Base-by-base conservation (phyloP, 2,797 vertebrate genomes). In the Anabas testudineus region DNA sequence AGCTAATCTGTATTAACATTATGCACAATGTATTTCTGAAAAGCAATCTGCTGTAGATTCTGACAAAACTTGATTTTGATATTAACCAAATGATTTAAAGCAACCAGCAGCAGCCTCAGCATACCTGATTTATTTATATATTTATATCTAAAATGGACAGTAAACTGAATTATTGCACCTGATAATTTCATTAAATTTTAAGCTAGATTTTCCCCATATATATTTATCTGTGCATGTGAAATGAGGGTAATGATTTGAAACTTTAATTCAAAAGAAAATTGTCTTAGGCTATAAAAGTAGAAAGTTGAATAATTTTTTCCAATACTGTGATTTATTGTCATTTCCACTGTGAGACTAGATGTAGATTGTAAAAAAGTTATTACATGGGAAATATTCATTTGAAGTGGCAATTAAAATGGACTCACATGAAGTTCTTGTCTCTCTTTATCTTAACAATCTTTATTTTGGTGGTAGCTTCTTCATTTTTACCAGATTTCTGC, bases 1-100 rank as follows among this genome's bases (percentile, higher is more conserved):
- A 69, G 18, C 74, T 90, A 85, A 90, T 75, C 43, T 71, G 57
- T 39, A 82, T 88, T 85, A 88, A 88, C 77, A 76, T 30, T n/a
- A 68, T 57, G 49, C 55, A 61, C 48, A 62, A 22, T 13, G 15
- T 19, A 47, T 63, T 39, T 64, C 37, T 68, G 7, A 28, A 64
- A 47, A 16, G 32, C 43, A 55, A 10, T 67, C 7, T 26, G 6
- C 4, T 12, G n/a, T 37, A 15, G 18, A 14, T 52, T 58, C 53
- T 51, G 22, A 56, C n/a, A 22, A n/a, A 61, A n/a, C 6, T 12
- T 13, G 34, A 14, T 49, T 58, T 47, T 51, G 22, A 59, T 18
- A 22, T 15, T 64, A 19, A 3, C 28, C 48, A 21, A 47, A 28
- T 55, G 22, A 51, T 58, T 59, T 41, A 42, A 36, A 53, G 18